Evolutionary conservation across 2,113 vertebrate genomes (phyloP).

Genomic region (Microcebus griseorufus): DNA sequence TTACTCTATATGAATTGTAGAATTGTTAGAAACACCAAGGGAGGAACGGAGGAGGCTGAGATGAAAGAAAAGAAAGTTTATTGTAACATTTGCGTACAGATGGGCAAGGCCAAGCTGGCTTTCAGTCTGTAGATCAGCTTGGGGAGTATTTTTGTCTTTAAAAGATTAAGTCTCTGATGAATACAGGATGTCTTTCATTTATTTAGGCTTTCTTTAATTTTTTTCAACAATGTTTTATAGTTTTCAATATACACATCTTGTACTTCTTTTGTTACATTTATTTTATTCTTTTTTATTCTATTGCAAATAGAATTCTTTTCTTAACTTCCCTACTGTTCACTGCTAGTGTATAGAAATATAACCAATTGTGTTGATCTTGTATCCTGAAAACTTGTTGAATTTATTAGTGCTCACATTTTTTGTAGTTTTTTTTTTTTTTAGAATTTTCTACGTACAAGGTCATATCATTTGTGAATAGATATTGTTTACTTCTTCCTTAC

Average conservation of each 20-base stretch:
- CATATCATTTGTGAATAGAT: too few species aligned
- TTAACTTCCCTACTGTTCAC: constrained; percentile 3
- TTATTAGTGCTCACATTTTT: neutral
- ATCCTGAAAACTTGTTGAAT: neutral
- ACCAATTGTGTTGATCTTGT: neutral
- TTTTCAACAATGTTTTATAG: too few species aligned
- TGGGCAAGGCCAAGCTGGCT: too few species aligned
- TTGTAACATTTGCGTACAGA: too few species aligned
- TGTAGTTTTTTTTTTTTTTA: neutral
- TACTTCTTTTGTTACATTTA: too few species aligned
- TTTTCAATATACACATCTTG: too few species aligned
- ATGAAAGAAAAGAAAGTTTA: too few species aligned
- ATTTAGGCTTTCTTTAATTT: too few species aligned
- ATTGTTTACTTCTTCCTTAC: too few species aligned
- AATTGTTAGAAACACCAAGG: too few species aligned
- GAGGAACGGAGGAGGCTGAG: too few species aligned
- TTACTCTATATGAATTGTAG: too few species aligned
- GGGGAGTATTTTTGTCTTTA: neutral
- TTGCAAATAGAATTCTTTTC: neutral
- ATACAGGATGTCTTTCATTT: neutral
- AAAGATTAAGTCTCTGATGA: neutral
- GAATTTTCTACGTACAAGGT: neutral
- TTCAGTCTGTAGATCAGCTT: neutral
- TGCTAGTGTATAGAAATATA: neutral
- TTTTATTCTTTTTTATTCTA: neutral